Evolutionary conservation across 2,797 vertebrate genomes (phyloP), one percentile per base, ranked within the genome.

Genomic region (Gouania willdenowi): DNA sequence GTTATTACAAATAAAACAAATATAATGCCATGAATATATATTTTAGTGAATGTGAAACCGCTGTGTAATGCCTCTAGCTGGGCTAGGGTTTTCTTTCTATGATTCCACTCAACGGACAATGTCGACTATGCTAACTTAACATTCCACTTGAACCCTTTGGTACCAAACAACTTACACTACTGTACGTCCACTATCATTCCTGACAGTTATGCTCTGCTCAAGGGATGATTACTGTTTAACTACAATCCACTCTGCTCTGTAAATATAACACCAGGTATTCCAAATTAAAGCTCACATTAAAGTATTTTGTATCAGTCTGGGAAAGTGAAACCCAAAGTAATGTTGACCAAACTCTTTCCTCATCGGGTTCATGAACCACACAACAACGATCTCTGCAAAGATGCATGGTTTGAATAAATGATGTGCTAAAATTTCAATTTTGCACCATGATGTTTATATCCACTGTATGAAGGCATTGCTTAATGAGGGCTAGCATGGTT

Each of bases 401-500:
- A 23, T 75, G 79, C 77, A 82, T 81, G 80, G 56, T 75, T 70
- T 47, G 39, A 48, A 57, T 52, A 65, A 68, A 45, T 26, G 10
- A 62, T n/a, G n/a, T n/a, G n/a, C n/a, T n/a, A 20, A 20, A 20
- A 4, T 1, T 20, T 56, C 62, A 58, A 72, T 79, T 80, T 79
- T 67, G 51, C 66, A 68, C 42, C 13, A 57, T 58, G 66, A 50
- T 77, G 50, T 76, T 78, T 75, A 50, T 81, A 67, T 69, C 64
- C 49, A 74, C 62, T 57, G 66, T 81, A 55, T 67, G 47, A 42
- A 13, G 74, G 64, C 42, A 77, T 58, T 62, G 83, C 72, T 76
- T 74, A 51, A 72, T 57, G 85, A 77, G 79, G 79, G 79, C 63
- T 73, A 84, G 86, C 79, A 77, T 48, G 77, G 70, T 79, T 78